Conservation (phyloP, 2,113 vertebrate species). For the Dendropsophus ebraccatus region DNA sequence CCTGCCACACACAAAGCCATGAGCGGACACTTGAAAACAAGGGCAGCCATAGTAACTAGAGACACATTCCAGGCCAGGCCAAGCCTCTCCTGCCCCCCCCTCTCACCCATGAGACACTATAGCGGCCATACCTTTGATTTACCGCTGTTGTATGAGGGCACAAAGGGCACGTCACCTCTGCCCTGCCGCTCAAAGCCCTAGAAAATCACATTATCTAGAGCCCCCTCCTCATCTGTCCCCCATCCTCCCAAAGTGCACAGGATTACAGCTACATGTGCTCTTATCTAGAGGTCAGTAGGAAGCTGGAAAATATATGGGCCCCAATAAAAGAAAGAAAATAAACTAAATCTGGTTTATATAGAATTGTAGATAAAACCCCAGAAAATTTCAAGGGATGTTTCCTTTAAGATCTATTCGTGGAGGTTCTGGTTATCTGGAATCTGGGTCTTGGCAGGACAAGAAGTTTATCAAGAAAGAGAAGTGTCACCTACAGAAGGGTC, state of each 20-base stretch:
- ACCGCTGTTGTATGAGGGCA: conserved; percentile 5
- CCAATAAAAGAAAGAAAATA: not conserved
- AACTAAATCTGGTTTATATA: not conserved
- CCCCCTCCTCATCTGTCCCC: not conserved
- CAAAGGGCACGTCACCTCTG: conserved; percentile 14
- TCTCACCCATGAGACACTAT: conserved; percentile 10
- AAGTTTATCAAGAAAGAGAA: no score
- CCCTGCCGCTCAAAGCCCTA: not conserved
- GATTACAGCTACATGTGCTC: not conserved
- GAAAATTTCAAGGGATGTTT: no score
- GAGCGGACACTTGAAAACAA: accelerated
- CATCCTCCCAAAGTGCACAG: not conserved
- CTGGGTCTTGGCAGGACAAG: not conserved
- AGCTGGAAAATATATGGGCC: not conserved
- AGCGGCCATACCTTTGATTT: conserved; percentile 21
- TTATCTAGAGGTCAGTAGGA: conserved; percentile 19
- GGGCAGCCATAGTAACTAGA: not conserved
- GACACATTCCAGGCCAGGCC: conserved; percentile 14
- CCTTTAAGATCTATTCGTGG: no score
- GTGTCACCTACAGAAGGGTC: no score
- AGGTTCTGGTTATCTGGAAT: no score
- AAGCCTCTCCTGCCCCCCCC: not conserved
- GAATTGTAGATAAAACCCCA: no score
- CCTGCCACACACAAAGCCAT: not conserved
- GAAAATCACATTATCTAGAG: conserved; percentile 29